Percentiles rank a stretch among this genome's conserved stretches.
Evolutionary conservation across 2,888 invertebrate genomes (phyloP).

Genomic region (Pachycephus smyrnensis): DNA sequence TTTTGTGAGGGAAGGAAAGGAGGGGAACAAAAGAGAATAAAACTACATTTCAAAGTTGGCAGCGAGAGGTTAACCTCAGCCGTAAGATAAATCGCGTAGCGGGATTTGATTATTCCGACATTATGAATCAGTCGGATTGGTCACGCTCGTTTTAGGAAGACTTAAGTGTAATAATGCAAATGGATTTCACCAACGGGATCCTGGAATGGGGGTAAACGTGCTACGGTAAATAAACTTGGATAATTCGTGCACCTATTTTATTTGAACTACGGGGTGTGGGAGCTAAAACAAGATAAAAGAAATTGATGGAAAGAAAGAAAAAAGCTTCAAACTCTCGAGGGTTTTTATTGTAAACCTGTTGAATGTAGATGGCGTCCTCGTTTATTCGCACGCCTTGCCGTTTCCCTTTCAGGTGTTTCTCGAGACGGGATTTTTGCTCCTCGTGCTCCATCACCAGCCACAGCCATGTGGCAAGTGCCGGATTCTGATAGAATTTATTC

Average conservation of each 20-base stretch:
- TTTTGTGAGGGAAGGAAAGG: background rate
- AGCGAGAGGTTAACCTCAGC: background rate
- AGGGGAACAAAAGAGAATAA: background rate
- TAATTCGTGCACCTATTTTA: background rate
- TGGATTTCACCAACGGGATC: background rate
- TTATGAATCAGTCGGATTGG: background rate
- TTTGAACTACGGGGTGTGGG: background rate
- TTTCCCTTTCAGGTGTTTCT: slow-evolving; percentile 53
- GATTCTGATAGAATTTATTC: slow-evolving; percentile 60
- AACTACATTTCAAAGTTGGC: background rate
- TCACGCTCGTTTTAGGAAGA: background rate
- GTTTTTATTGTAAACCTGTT: slow-evolving; percentile 46
- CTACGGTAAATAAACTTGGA: background rate
- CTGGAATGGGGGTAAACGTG: background rate
- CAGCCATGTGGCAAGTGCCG: slow-evolving; percentile 69
- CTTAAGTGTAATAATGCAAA: background rate
- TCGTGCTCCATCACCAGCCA: slow-evolving; percentile 66
- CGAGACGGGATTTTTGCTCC: slow-evolving; percentile 62
- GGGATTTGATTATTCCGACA: background rate
- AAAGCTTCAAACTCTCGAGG: background rate
- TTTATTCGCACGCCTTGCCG: slow-evolving; percentile 53
- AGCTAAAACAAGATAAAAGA: background rate
- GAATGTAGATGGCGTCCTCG: slow-evolving; percentile 58
- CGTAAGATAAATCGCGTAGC: background rate
- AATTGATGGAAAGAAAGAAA: background rate